Conservation (phyloP, 2,797 vertebrate genomes). For the Pseudomugil tenellus region DNA sequence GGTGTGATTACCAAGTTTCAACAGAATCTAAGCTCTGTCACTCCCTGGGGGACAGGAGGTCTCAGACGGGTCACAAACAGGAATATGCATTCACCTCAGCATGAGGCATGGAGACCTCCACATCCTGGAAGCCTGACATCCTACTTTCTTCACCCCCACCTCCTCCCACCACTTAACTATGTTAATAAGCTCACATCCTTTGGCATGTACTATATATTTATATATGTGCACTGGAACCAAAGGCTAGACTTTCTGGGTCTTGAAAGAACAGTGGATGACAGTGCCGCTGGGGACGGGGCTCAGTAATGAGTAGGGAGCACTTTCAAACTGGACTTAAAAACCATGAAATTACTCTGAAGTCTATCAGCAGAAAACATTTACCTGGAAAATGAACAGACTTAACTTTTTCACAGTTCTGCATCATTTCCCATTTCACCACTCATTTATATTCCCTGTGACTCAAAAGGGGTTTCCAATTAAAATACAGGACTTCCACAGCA, state of each 20-base stretch:
- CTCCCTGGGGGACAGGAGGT: conserved; percentile 34
- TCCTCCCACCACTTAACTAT: conserved; percentile 30
- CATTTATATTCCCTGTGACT: conserved; percentile 39
- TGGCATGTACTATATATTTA: background rate
- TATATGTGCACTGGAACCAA: conserved; percentile 37
- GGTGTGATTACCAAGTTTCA: conserved; percentile 67
- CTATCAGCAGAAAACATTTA: conserved; percentile 75
- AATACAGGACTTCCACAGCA: conserved; percentile 36
- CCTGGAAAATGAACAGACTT: conserved; percentile 75
- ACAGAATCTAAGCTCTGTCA: conserved; percentile 50
- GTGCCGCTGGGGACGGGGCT: conserved; percentile 37
- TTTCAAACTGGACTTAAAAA: conserved; percentile 74
- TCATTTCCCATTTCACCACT: conserved; percentile 32
- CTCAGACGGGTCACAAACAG: conserved; percentile 49
- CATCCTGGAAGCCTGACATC: conserved; percentile 30
- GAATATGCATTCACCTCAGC: conserved; percentile 50
- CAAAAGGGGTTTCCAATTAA: conserved; percentile 60
- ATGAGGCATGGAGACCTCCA: conserved; percentile 51
- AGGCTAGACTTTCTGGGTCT: conserved; percentile 40
- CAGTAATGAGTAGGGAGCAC: conserved; percentile 67
- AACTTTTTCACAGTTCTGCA: conserved; percentile 49
- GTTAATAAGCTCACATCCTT: conserved; percentile 28
- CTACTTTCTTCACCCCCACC: conserved; percentile 45
- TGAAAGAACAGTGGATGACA: conserved; percentile 52
- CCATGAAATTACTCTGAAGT: conserved; percentile 81